Evolutionary conservation across 2,888 invertebrate species (phyloP), one percentile per base, ranked within the genome.

Genomic region (Bombylius major): DNA sequence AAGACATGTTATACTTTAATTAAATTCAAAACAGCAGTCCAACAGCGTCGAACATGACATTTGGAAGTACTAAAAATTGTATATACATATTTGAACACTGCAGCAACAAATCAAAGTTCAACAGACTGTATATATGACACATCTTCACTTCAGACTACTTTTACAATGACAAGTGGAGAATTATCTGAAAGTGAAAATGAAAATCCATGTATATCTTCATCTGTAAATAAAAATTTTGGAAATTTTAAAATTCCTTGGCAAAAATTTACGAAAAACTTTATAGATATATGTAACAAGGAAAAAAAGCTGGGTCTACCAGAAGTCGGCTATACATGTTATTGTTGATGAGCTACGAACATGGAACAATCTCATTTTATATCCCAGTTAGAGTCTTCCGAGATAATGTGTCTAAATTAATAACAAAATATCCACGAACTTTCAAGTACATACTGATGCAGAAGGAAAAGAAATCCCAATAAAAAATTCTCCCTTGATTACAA

Each of bases 91-190:
- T n/a, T n/a, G n/a, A n/a, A n/a, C n/a, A n/a, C n/a, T n/a, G n/a
- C n/a, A n/a, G n/a, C n/a, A n/a, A n/a, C n/a, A n/a, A n/a, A n/a
- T n/a, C n/a, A n/a, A n/a, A n/a, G n/a, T n/a, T n/a, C n/a, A n/a
- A n/a, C n/a, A n/a, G n/a, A n/a, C n/a, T n/a, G n/a, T n/a, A n/a
- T n/a, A n/a, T n/a, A n/a, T n/a, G n/a, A n/a, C n/a, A n/a, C n/a
- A n/a, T n/a, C n/a, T n/a, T n/a, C n/a, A n/a, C 14, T n/a, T n/a
- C n/a, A 47, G 47, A 53, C 47, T 13, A 53, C 53, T 23, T 53
- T 47, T 5, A 31, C 45, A 12, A 45, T 46, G 34, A 36, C 52
- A 12, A 53, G 52, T 47, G 52, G 52, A 13, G 48, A 13, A 14
- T 32, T 53, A 9, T 53, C 53, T n/a, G 39, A 36, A 7, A 31